Evolutionary conservation across 1,140 invertebrate species (phyloP).

Genomic region (Microplitis mediator): DNA sequence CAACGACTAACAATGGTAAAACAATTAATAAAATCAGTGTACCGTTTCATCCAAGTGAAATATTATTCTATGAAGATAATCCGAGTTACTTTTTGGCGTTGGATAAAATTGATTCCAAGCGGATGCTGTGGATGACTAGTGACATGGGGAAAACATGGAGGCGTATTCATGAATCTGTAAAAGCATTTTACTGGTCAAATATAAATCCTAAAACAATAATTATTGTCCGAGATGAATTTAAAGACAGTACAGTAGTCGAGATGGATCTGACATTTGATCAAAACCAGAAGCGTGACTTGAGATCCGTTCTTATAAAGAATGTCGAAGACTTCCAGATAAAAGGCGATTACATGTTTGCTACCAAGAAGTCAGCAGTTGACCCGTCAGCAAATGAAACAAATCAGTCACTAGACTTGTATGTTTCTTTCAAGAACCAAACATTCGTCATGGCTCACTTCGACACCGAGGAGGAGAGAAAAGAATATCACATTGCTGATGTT

Average conservation of each 20-base stretch:
- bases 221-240: constrained; percentile 73
- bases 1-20: constrained; percentile 75
- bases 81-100: constrained; percentile 67
- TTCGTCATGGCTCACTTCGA: constrained; percentile 80
- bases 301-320: constrained; percentile 66
- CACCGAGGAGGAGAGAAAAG: constrained; percentile 67
- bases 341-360: constrained; percentile 86
- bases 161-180: constrained; percentile 73
- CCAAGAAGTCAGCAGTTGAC: constrained; percentile 47
- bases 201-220: constrained; percentile 66
- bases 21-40: constrained; percentile 68
- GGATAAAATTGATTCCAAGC: constrained; percentile 73
- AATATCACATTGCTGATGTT: constrained; percentile 85
- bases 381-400: constrained; percentile 25
- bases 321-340: constrained; percentile 83
- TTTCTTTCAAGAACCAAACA: constrained; percentile 75
- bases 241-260: constrained; percentile 67
- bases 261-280: constrained; percentile 39
- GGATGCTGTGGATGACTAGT: constrained; percentile 78
- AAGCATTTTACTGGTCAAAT: constrained; percentile 75
- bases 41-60: constrained; percentile 76
- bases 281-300: constrained; percentile 41
- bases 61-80: constrained; percentile 75
- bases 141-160: constrained; percentile 77
- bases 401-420: constrained; percentile 70